phyloP scores from a whole-genome alignment of 2,888 invertebrate species.

The Drosophila kambysellisi region DNA sequence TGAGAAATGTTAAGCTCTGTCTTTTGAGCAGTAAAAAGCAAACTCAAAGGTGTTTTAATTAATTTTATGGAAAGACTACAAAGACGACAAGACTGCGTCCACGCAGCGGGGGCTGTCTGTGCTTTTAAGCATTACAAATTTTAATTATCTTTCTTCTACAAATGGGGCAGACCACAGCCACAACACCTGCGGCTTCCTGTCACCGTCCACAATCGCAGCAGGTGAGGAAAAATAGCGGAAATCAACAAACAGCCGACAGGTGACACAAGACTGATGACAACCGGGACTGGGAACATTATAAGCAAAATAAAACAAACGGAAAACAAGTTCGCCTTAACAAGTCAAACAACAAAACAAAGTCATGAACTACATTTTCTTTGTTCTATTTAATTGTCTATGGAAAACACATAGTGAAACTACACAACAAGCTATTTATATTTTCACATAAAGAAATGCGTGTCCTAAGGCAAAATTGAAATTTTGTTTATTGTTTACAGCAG shows the following conservation, averaged over 20 bases:
- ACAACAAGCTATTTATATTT: neutral
- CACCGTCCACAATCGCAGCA: constrained; percentile 20
- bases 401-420: constrained; percentile 2
- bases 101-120: constrained; percentile 2
- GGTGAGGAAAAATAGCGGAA: constrained; percentile 56
- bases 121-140: constrained; percentile 26
- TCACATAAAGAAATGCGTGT: neutral
- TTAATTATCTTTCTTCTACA: constrained; percentile 45
- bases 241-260: constrained; percentile 44
- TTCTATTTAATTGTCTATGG: constrained; percentile 11
- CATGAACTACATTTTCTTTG: neutral
- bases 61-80: constrained; percentile 34
- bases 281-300: constrained; percentile 20
- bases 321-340: constrained; percentile 24
- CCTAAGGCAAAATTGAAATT: constrained; percentile 25
- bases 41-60: constrained; percentile 27
- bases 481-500: constrained; percentile 35
- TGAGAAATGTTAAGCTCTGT: neutral
- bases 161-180: constrained; percentile 12
- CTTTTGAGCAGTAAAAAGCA: constrained; percentile 15
- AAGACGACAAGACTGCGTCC: constrained; percentile 4
- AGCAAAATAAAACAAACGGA: constrained; percentile 53
- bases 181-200: constrained; percentile 25
- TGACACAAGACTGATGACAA: constrained; percentile 3
- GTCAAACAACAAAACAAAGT: constrained; percentile 47